Base-by-base conservation (phyloP, 2,113 vertebrate genomes). In the Gadus chalcogrammus region DNA sequence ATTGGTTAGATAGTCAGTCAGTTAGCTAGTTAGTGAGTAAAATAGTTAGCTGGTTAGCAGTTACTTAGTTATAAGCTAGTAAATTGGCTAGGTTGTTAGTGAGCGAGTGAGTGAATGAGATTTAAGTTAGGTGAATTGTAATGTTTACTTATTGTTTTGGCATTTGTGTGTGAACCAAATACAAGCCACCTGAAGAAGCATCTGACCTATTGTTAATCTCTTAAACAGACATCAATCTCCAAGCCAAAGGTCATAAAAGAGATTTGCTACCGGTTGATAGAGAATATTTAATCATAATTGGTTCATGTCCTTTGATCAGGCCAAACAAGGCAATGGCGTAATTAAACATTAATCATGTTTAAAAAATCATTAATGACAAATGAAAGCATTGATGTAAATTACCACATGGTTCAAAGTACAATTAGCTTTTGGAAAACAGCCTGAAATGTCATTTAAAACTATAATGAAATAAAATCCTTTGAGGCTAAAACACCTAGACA, bases 241-340 rank as follows among this genome's bases (percentile, higher is more conserved):
- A 0, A 73, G 55, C 24, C 61, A 12, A 76, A 77, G 61, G 69
- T 79, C 65, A 73, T 20, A 65, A 75, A 73, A 3, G 28, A 17
- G 62, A 58, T 58, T n/a, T 53, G 76, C n/a, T 24, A 7, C 73
- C 70, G 67, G 61, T 75, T 9, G 59, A 64, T 16, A 24, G 27
- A 82, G 67, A 64, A 53, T 53, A 75, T 81, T 79, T 61, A 76
- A 72, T 81, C 65, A 65, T 79, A 64, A 80, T 60, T 6, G 65
- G 70, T 68, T 67, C 42, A 67, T 82, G 75, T 63, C 68, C 80
- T 77, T 80, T 79, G 61, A 84, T 81, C 68, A 80, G 66, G 67
- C 53, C 61, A 16, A 28, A 56, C 59, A 0, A 64, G 35, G 74
- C 79, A 70, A 60, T 82, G 64, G 66, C 1, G 38, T 61, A 69